Conservation (phyloP, 2,888 invertebrate genomes). For the Drosophila cognata region DNA sequence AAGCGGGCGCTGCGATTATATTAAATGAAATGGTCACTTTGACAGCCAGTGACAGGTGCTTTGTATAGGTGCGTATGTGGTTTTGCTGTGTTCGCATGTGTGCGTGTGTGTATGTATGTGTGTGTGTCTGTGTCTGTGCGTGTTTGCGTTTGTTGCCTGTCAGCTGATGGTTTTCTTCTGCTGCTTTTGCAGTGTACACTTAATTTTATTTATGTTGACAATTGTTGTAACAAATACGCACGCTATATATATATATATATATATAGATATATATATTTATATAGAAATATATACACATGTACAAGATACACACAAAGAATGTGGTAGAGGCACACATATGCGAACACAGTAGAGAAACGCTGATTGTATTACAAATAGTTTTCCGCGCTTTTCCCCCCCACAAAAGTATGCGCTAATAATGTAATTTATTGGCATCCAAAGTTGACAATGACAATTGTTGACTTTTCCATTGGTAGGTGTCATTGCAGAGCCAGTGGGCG, state of each 20-base stretch:
- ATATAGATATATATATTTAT: background rate
- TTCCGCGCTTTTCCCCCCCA: conserved; percentile 18
- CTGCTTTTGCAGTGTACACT: conserved; percentile 52
- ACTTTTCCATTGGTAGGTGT: conserved; percentile 43
- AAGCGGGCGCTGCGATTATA: conserved; percentile 39
- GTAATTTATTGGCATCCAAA: conserved; percentile 69
- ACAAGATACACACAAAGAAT: background rate
- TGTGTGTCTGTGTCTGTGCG: conserved; percentile 10
- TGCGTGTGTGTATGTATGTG: background rate
- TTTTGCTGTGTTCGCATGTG: background rate
- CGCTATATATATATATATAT: conserved; percentile 2
- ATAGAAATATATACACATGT: background rate
- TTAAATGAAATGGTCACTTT: conserved; percentile 74
- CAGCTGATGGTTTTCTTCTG: conserved; percentile 7
- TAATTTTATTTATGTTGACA: conserved; percentile 79
- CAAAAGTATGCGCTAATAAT: conserved; percentile 58
- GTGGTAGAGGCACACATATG: background rate
- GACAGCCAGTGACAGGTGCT: conserved; percentile 67
- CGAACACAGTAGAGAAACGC: conserved; percentile 21
- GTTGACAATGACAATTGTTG: conserved; percentile 73
- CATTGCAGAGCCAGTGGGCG: conserved; percentile 6
- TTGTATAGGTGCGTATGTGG: conserved; percentile 14
- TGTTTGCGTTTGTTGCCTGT: conserved; percentile 4
- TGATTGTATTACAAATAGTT: conserved; percentile 68
- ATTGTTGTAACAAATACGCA: conserved; percentile 56